Base-by-base conservation (phyloP, 1,140 invertebrate species). In the Agrilus planipennis region DNA sequence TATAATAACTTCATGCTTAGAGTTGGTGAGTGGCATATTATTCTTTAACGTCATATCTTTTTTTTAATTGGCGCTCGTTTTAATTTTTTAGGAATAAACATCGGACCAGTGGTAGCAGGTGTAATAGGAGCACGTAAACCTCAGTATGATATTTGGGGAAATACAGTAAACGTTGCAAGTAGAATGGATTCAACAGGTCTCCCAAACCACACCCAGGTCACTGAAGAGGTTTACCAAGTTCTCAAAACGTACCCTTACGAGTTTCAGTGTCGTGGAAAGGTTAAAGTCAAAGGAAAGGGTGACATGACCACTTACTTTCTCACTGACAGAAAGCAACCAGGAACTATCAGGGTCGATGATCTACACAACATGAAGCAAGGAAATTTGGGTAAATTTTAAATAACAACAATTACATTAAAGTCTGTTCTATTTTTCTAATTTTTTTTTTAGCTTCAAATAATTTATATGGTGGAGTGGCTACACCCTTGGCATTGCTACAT, bases 101-200 rank as follows among this genome's bases (percentile, higher is more conserved):
- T 93, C 47, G 90, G 89, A 0, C 88, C 88, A 2, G 86, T 92
- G 2, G 89, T 93, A 5, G 89, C 90, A 7, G 91, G 91, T 12
- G 91, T 95, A 0, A 93, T 95, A 46, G 91, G 90, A 12, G 89
- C 89, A 1, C 70, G 86, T 30, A 94, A 94, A 62, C 91, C 91
- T 10, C 90, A 94, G 55, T 95, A 93, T 61, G 90, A 94, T 58
- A 93, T 94, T 52, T 94, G 89, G 89, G 90, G 90, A 1, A 94
- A 94, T 62, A 91, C 89, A 9, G 90, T 95, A 1, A 93, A 92
- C 63, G 84, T 94, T 2, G 90, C 90, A 2, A 89, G 84, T 56
- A 69, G 85, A 4, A 89, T 89, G 85, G 85, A 89, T 56, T 85
- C 82, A 2, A 89, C 85, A 0, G 84, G 85, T 1, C 66, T 87